These are phyloP conservation scores for Ricordea florida DNA, from an alignment of 92 coral and sea anemone species.

Conservation along the genomic window DNA sequence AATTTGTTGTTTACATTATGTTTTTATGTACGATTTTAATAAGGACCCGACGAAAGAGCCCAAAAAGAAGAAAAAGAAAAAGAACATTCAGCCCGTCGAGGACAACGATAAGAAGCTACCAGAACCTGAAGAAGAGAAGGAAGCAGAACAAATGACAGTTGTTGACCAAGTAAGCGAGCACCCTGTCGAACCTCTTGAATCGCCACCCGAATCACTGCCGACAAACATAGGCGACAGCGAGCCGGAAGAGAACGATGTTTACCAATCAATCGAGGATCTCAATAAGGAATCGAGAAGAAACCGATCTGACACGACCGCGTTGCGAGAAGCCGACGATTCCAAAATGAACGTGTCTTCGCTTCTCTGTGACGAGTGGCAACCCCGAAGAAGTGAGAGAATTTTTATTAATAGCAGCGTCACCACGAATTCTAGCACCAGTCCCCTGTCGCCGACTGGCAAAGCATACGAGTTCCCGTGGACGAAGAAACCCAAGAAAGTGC, in stretches of 20 bases:
- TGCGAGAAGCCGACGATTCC: conserved; percentile 45
- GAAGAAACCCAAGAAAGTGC: conserved; percentile 67
- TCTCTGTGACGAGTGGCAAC: conserved; percentile 81
- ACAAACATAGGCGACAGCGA: conserved; percentile 5
- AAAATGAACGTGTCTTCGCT: conserved; percentile 43
- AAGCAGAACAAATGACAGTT: conserved; percentile 7
- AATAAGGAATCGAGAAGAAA: conserved; percentile 48
- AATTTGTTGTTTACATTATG: not conserved
- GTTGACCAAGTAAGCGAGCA: too few species aligned
- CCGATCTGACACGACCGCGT: conserved; percentile 44
- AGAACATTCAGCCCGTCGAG: not conserved
- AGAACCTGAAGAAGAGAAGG: not conserved
- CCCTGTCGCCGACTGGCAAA: conserved; percentile 74
- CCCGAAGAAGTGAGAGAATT: conserved; percentile 94
- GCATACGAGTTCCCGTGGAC: conserved; percentile 60
- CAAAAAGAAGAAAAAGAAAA: conserved; percentile 43
- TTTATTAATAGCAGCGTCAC: conserved; percentile 92
- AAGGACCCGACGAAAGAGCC: conserved; percentile 25
- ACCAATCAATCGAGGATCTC: conserved; percentile 14
- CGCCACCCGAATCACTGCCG: not conserved
- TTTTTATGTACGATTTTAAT: not conserved
- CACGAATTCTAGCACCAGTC: conserved; percentile 72
- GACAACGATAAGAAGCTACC: conserved; percentile 22
- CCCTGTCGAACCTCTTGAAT: too few species aligned
- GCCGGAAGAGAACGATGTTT: conserved; percentile 30